Percentiles rank a stretch among this genome's conserved stretches.
These are phyloP conservation scores for Lateolabrax maculatus DNA, from an alignment of 2,797 vertebrate genomes.

Conservation along the genomic window DNA sequence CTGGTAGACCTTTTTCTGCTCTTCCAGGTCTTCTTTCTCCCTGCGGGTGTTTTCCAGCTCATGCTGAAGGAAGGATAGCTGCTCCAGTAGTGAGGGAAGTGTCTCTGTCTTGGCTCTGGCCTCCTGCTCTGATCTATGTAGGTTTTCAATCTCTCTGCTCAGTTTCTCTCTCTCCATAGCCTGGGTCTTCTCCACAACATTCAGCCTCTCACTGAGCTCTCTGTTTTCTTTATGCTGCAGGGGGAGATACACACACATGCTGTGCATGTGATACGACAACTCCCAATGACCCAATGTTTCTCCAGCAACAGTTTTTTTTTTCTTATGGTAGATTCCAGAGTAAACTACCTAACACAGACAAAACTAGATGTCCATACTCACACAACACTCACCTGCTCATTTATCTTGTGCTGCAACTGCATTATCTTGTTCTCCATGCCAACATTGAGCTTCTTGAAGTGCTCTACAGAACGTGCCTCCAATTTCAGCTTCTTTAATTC, in stretches of 20 bases:
- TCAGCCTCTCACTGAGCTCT: slow-evolving; percentile 90
- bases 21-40: slow-evolving; percentile 88
- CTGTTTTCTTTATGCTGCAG: slow-evolving; percentile 94
- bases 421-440: slow-evolving; percentile 99
- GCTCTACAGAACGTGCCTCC: slow-evolving; percentile 95
- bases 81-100: slow-evolving; percentile 89
- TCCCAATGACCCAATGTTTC: slow-evolving; percentile 54
- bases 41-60: slow-evolving; percentile 88
- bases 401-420: slow-evolving; percentile 94
- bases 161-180: slow-evolving; percentile 88
- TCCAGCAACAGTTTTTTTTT: background rate
- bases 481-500: slow-evolving; percentile 93
- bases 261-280: slow-evolving; percentile 72
- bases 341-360: slow-evolving; percentile 12
- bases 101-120: slow-evolving; percentile 85
- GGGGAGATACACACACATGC: slow-evolving; percentile 65
- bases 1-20: slow-evolving; percentile 85
- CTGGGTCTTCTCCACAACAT: slow-evolving; percentile 82
- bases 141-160: slow-evolving; percentile 86
- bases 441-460: slow-evolving; percentile 93
- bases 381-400: slow-evolving; percentile 90
- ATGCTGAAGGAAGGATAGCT: slow-evolving; percentile 89
- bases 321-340: background rate
- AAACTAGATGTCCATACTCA: background rate
- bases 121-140: slow-evolving; percentile 89